These are phyloP conservation scores for Euproctis similis DNA, from an alignment of 2,888 invertebrate genomes.

Conservation along the genomic window DNA sequence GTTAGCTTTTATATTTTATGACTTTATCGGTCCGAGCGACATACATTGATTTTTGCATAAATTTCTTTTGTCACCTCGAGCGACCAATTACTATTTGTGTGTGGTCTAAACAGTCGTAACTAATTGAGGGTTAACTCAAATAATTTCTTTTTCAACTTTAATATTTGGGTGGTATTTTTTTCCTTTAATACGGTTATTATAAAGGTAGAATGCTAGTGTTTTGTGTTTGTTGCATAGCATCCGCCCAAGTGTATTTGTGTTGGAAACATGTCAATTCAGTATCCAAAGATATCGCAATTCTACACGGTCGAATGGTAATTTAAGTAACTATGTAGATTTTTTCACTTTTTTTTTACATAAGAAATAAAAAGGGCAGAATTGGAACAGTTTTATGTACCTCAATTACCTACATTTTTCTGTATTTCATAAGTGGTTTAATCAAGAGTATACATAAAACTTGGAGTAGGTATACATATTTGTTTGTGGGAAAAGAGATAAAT, in stretches of 20 bases:
- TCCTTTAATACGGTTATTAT: conserved; percentile 3
- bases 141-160: conserved; percentile 19
- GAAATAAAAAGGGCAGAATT: too few species aligned
- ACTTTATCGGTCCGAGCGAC: conserved; percentile 48
- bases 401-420: too few species aligned
- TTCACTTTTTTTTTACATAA: too few species aligned
- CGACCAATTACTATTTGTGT: conserved; percentile 30
- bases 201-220: conserved; percentile 6
- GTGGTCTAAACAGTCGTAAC: conserved; percentile 28
- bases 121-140: conserved; percentile 32
- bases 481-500: too few species aligned
- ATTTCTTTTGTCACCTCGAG: conserved; percentile 24
- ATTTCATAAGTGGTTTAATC: too few species aligned
- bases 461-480: too few species aligned
- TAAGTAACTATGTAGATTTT: too few species aligned
- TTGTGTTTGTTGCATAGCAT: conserved; percentile 6
- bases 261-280: conserved; percentile 16
- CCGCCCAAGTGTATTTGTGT: conserved; percentile 8
- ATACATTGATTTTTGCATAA: conserved; percentile 33
- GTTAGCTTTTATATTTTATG: conserved; percentile 47
- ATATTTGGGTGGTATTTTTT: conserved; percentile 22
- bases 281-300: too few species aligned
- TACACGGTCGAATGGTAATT: too few species aligned
- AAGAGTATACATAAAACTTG: too few species aligned
- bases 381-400: too few species aligned